Base-by-base conservation (phyloP, 2,113 vertebrate species). In the Peromyscus polionotus region DNA sequence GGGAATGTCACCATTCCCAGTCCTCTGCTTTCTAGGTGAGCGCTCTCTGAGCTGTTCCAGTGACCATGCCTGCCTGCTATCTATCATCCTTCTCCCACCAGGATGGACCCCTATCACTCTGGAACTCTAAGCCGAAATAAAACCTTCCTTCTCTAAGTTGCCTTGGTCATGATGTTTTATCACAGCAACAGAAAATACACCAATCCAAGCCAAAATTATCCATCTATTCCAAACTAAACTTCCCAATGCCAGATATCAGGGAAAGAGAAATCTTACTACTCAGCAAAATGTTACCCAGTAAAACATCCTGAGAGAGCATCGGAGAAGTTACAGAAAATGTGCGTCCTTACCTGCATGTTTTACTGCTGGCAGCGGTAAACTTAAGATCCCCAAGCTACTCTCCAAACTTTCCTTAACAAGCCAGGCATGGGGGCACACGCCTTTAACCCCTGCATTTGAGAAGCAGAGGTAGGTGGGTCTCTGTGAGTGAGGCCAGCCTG, bases 121-220 rank as follows among this genome's bases (percentile, higher is more conserved):
- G 76, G 45, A 77, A 79, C 28, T 51, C 45, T 51, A 80, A 80
- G 26, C 28, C 26, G 31, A 79, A 51, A 17, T 10, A 79, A 79
- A 54, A 9, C 51, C 48, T 54, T 80, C 51, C 77, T 80, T 48
- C 42, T 77, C 1, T 36, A 54, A 33, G 31, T 57, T 80, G 48
- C 77, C 51, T n/a, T 57, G 51, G 48, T 54, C 76, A 79, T 20
- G 10, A 8, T 20, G 31, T 57, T 57, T 80, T 57, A 57, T 57
- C 51, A 81, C 10, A 59, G 5, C 33, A 80, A 3, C 54, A 80
- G 51, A 80, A 80, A 57, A 57, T 57, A 20, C 31, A 79, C 45
- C 45, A 79, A 59, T 12, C 12, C 95, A 94, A 94, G 86, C 13
- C 42, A 68, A 94, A 95, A 81, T 33, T 81, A 94, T 13, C 72